Base-by-base conservation (phyloP, 2,113 vertebrate species). In the Ameiurus melas region DNA sequence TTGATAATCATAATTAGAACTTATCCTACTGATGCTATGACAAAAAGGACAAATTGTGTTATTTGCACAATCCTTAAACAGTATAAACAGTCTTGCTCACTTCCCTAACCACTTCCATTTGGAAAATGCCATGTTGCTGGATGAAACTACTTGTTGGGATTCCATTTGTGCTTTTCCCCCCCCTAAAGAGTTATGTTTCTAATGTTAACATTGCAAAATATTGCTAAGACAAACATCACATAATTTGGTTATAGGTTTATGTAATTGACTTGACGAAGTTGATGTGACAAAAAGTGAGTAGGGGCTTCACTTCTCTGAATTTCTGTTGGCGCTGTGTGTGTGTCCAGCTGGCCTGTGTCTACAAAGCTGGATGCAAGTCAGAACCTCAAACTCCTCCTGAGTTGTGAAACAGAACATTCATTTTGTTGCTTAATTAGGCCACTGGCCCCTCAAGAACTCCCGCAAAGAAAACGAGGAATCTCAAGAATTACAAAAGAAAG, bases 401-500 rank as follows among this genome's bases (percentile, higher is more conserved):
- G 88, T 90, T 91, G 88, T 84, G 90, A 85, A 91, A 92, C 89
- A 86, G 73, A 87, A 87, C 90, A 89, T 90, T 90, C 36, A 89
- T 88, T 91, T 86, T 90, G 55, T 91, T 91, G 89, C 87, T 86
- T 91, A 92, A 89, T 92, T 91, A 90, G 91, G 90, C 86, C 89
- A 90, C 66, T 83, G 86, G 90, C 90, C 91, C 55, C 84, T 83
- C 30, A 71, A 81, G 84, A 66, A 83, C 85, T 83, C 64, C 90
- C 55, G 20, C 25, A 85, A 77, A 58, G 53, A 53, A 70, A 13
- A 73, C 13, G 47, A 60, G 33, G 10, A 64, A 82, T 62, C 30
- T 85, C 78, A 83, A 77, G 83, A 85, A 83, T 79, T 78, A 77
- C 83, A 83, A 83, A 81, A 66, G 39, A 75, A 87, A 82, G 66